Evolutionary conservation across 1,140 invertebrate species (phyloP).

Genomic region (Andricus grossulariae): DNA sequence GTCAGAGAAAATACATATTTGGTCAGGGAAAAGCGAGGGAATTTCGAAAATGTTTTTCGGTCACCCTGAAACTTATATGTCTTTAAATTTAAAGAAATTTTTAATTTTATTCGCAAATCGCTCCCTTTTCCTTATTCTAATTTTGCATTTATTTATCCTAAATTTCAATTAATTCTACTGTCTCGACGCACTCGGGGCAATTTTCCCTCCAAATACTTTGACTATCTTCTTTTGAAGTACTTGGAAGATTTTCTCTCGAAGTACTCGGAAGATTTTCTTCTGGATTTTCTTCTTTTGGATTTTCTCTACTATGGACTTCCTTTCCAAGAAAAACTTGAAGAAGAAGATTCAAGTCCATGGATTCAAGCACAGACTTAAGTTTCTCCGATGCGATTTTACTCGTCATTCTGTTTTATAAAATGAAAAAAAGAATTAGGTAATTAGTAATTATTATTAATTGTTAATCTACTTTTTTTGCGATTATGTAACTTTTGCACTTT

Average conservation of each 20-base stretch:
- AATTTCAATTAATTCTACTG: not conserved
- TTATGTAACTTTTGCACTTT: too few relatives aligned
- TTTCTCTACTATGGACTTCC: slow-evolving; percentile 38
- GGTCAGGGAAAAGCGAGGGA: too few relatives aligned
- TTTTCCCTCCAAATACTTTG: too few relatives aligned
- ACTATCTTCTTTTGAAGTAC: too few relatives aligned
- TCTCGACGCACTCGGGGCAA: too few relatives aligned
- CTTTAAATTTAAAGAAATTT: slow-evolving; percentile 9
- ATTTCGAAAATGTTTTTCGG: too few relatives aligned
- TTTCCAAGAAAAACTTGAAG: slow-evolving; percentile 58
- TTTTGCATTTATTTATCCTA: slow-evolving; percentile 25
- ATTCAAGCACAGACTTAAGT: slow-evolving; percentile 61
- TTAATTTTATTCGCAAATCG: not conserved
- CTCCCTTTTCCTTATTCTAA: not conserved
- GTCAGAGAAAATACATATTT: too few relatives aligned
- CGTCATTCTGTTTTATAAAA: slow-evolving; percentile 57
- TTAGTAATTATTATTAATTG: slow-evolving; percentile 19
- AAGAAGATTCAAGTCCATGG: slow-evolving; percentile 59
- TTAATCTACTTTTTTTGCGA: too few relatives aligned
- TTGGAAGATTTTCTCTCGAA: slow-evolving; percentile 33
- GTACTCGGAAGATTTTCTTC: slow-evolving; percentile 34
- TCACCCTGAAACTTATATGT: not conserved
- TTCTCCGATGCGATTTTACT: slow-evolving; percentile 61
- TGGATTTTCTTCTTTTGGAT: not conserved
- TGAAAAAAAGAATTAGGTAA: slow-evolving; percentile 13